Evolutionary conservation across 2,797 vertebrate genomes (phyloP).

Genomic region (Danio albolineatus): DNA sequence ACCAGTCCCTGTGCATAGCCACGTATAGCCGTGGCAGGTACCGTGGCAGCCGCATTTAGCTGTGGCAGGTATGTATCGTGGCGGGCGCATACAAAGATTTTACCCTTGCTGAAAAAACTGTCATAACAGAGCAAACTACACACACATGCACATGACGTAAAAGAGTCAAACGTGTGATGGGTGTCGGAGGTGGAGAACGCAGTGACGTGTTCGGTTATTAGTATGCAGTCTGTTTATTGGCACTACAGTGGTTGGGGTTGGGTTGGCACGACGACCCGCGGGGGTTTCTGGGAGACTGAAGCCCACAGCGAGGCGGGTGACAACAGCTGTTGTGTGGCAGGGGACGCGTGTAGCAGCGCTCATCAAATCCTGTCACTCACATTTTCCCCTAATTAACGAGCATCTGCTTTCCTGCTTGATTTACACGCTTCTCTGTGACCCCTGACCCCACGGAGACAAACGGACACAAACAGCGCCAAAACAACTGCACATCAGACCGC

Average conservation of each 20-base stretch:
- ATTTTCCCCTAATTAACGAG: conserved; percentile 99
- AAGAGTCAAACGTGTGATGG: conserved; percentile 10
- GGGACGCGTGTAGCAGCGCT: conserved; percentile 88
- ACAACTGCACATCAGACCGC: too few relatives aligned
- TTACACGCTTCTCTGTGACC: conserved; percentile 78
- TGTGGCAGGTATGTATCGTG: too few relatives aligned
- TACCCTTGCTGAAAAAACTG: too few relatives aligned
- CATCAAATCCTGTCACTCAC: conserved; percentile 99
- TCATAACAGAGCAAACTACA: too few relatives aligned
- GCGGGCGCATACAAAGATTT: too few relatives aligned
- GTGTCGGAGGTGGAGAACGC: conserved; percentile 26
- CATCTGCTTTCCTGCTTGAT: conserved; percentile 92
- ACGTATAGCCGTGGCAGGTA: too few relatives aligned
- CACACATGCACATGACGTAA: conserved; percentile 29
- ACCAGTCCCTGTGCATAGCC: too few relatives aligned
- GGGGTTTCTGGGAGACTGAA: conserved; percentile 63
- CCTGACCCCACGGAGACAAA: conserved; percentile 66
- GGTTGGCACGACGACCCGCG: conserved; percentile 53
- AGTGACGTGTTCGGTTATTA: conserved; percentile 38
- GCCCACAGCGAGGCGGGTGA: conserved; percentile 84
- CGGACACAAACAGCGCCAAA: conserved; percentile 12
- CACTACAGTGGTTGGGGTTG: conserved; percentile 33
- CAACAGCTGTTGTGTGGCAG: conserved; percentile 96
- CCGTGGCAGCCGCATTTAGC: too few relatives aligned
- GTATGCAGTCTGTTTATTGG: conserved; percentile 54